Evolutionary conservation across 1,140 invertebrate species (phyloP), one percentile per base, ranked within the genome.

Genomic region (Brachionus rubens): DNA sequence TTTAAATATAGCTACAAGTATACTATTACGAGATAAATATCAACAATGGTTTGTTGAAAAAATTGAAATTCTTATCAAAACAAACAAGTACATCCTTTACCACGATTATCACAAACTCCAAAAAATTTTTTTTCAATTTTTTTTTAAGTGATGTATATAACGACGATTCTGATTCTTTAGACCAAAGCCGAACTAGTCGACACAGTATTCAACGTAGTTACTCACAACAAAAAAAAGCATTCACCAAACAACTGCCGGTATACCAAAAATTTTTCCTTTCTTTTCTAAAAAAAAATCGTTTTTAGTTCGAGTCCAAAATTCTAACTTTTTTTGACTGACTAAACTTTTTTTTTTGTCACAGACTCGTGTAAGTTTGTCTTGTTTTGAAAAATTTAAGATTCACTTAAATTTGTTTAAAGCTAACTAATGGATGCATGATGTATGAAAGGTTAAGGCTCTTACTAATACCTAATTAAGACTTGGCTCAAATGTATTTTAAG

Each of bases 1-100:
- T 46, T 86, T 95, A 33, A 85, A 86, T 48, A 80, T 86, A n/a
- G 92, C 93, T 0, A 88, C 90, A 19, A 90, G 89, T 82, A 87
- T 95, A 52, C 83, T 95, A 12, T 87, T 94, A n/a, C 33, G 43
- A 24, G 72, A 75, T 33, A 54, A 54, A 56, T 75, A 75, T 59
- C 33, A 75, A 19, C 72, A 75, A 59, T 75, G 72, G 72, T 75
- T 54, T 46, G 72, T 75, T 26, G 72, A 75, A 30, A 54, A 46
- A 19, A 50, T 75, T n/a, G 48, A 56, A 43, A 54, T 21, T 30
- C 3, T 33, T 30, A 4, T 43, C 3, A 59, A 75, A 30, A 24
- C 48, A 41, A 75, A 40, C 33, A 46, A 40, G 30, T 75, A 40
- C n/a, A n/a, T n/a, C n/a, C n/a, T 40, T 33, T 62, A 16, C 7